A percentile compares a stretch with the other conserved stretches of the same genome.
Conservation (phyloP, 2,797 vertebrate species). For the Sorex maritimensis region DNA sequence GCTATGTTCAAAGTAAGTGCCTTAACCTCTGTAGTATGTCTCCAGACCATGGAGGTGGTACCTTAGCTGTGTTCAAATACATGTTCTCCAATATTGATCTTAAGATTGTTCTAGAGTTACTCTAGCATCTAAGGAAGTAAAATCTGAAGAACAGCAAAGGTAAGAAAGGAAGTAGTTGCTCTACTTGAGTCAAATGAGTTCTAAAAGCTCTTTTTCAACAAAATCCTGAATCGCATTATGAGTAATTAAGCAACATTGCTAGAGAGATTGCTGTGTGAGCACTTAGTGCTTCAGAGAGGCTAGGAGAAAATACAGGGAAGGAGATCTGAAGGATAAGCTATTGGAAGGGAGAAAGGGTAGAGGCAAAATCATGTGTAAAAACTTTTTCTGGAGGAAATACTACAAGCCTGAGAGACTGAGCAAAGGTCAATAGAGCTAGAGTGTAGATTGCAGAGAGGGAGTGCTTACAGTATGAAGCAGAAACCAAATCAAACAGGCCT, state of each 20-base stretch:
- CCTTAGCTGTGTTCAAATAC: constrained; percentile 3
- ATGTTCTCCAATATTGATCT: constrained; percentile 13
- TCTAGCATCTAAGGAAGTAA: constrained; percentile 44
- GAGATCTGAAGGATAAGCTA: constrained; percentile 28
- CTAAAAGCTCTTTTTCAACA: constrained; percentile 33
- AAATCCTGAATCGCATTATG: neutral
- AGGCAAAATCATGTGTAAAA: constrained; percentile 8
- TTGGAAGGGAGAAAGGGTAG: constrained; percentile 29
- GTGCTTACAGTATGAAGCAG: neutral
- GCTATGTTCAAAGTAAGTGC: too few relatives aligned
- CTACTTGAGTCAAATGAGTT: constrained; percentile 6
- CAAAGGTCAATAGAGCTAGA: constrained; percentile 12
- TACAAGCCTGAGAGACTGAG: neutral
- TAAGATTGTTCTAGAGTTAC: constrained; percentile 20
- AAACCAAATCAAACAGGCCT: constrained; percentile 8
- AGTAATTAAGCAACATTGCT: constrained; percentile 41
- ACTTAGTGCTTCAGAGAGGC: neutral
- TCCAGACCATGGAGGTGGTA: neutral
- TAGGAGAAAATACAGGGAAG: constrained; percentile 44
- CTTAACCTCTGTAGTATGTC: too few relatives aligned
- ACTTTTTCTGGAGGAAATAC: neutral
- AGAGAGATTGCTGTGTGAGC: neutral
- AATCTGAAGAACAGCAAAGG: constrained; percentile 16
- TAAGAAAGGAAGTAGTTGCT: constrained; percentile 39
- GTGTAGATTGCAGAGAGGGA: neutral